Conservation (phyloP, 2,888 invertebrate genomes). For the Venustoraphidia nigricollis region DNA sequence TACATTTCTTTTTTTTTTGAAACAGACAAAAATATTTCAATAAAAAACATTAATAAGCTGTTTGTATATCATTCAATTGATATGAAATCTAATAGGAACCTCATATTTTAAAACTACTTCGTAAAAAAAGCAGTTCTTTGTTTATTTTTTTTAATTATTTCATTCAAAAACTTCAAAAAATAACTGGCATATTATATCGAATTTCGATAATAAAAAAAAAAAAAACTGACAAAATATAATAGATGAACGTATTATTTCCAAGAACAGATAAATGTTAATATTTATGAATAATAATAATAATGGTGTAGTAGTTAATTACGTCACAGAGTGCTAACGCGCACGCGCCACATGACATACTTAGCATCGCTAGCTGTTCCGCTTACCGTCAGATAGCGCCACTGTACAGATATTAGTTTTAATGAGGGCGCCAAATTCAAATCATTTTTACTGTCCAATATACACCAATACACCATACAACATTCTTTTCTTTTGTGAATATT, state of each 20-base stretch:
- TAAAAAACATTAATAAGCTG: background rate
- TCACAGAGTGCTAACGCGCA: constrained; percentile 23
- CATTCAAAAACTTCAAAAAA: constrained; percentile 2
- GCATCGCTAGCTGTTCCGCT: constrained; percentile 23
- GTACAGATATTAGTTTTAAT: too few relatives aligned
- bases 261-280: background rate
- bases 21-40: background rate
- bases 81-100: constrained; percentile 32
- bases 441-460: too few relatives aligned
- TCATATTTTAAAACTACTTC: constrained; percentile 10
- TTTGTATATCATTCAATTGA: constrained; percentile 13
- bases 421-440: too few relatives aligned
- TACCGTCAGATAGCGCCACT: constrained; percentile 10
- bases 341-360: constrained; percentile 27
- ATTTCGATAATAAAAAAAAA: background rate
- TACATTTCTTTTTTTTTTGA: too few relatives aligned
- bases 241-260: background rate
- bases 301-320: constrained; percentile 26
- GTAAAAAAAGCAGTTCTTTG: background rate
- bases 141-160: background rate
- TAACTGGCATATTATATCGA: background rate
- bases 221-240: constrained; percentile 1
- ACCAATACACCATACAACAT: too few relatives aligned
- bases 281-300: constrained; percentile 35
- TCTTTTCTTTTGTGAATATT: too few relatives aligned